Evolutionary conservation across 2,113 vertebrate genomes (phyloP).

Genomic region (Indri indri): DNA sequence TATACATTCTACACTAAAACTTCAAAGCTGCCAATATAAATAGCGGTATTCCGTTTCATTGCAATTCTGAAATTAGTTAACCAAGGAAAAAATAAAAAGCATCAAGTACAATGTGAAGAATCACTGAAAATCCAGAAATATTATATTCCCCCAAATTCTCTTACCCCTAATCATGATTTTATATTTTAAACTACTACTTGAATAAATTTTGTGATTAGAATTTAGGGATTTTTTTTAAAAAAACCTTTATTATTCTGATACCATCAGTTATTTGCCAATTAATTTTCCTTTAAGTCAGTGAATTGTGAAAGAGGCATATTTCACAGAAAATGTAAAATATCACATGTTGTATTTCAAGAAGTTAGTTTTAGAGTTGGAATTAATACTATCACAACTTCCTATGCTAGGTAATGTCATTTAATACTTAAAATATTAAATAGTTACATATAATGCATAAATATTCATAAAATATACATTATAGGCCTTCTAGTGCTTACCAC

Average conservation of each 20-base stretch:
- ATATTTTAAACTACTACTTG: neutral
- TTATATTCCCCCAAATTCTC: neutral
- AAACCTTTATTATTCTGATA: neutral
- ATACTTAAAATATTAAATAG: neutral
- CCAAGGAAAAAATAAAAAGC: neutral
- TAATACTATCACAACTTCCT: neutral
- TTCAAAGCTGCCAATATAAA: neutral
- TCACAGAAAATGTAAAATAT: neutral
- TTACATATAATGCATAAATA: neutral
- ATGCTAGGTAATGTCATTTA: neutral
- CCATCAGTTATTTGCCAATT: neutral
- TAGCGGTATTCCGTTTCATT: neutral
- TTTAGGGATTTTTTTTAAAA: neutral
- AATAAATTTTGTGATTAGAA: neutral
- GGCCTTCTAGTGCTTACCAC: too few species aligned
- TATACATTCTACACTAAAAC: neutral
- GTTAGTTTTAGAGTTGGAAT: constrained; percentile 38
- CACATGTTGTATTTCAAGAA: neutral
- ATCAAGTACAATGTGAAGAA: constrained; percentile 17
- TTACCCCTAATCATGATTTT: neutral
- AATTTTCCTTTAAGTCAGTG: constrained; percentile 2
- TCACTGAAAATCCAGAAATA: constrained; percentile 37
- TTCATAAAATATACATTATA: neutral
- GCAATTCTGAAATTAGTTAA: constrained; percentile 25
- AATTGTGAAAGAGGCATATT: neutral